A percentile compares a stretch with the other conserved stretches of the same genome.
Evolutionary conservation across 2,797 vertebrate species (phyloP).

Genomic region (Thripadectes ignobilis): DNA sequence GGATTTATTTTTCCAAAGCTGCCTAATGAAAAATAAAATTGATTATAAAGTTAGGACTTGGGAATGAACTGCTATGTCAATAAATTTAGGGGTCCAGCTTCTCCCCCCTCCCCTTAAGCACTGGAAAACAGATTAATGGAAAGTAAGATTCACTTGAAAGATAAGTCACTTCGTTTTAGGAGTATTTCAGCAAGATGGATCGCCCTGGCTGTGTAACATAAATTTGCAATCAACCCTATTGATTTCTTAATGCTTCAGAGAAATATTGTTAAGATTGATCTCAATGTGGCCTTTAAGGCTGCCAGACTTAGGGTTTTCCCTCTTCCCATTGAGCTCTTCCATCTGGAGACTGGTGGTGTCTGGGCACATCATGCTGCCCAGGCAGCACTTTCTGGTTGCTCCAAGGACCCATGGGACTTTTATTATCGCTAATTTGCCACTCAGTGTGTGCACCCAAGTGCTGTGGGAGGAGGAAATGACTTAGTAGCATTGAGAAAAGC

Average conservation of each 20-base stretch:
- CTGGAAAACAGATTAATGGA: conserved; percentile 74
- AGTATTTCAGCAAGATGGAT: conserved; percentile 65
- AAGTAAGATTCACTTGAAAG: conserved; percentile 74
- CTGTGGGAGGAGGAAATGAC: not conserved
- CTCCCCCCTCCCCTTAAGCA: conserved; percentile 14
- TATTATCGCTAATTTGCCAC: fast-evolving
- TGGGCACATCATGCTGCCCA: fast-evolving
- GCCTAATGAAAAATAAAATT: conserved; percentile 74
- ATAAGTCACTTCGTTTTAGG: conserved; percentile 73
- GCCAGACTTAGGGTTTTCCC: not conserved
- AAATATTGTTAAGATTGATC: conserved; percentile 74
- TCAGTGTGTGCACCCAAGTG: fast-evolving
- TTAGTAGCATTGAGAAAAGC: not conserved
- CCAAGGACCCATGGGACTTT: fast-evolving
- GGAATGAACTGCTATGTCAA: conserved; percentile 56
- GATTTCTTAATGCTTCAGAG: conserved; percentile 77
- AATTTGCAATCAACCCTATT: conserved; percentile 78
- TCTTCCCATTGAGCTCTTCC: not conserved
- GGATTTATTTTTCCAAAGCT: conserved; percentile 72
- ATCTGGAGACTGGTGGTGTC: fast-evolving
- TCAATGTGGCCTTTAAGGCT: not conserved
- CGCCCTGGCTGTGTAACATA: conserved; percentile 68
- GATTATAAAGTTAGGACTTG: conserved; percentile 72
- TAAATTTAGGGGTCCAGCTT: conserved; percentile 66
- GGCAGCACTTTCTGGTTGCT: not conserved